Evolutionary conservation across 2,797 vertebrate species (phyloP).

Genomic region (Enoplosus armatus): DNA sequence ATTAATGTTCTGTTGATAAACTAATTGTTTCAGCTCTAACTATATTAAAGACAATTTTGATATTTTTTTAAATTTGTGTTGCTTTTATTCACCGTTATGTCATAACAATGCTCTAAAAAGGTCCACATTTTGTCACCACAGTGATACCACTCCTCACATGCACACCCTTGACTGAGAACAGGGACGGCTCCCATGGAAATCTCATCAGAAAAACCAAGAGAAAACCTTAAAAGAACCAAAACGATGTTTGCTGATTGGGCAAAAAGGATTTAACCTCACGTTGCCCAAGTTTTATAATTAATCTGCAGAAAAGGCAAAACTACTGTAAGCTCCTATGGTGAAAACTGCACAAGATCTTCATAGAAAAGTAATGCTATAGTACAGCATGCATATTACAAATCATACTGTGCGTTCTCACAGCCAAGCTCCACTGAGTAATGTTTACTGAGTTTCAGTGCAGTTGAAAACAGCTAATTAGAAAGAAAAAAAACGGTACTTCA

Average conservation of each 20-base stretch:
- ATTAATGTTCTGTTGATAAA: no score
- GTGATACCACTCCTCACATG: neutral
- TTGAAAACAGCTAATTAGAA: conserved; percentile 2
- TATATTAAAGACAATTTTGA: neutral
- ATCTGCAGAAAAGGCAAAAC: neutral
- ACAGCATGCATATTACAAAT: conserved; percentile 2
- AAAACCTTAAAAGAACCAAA: neutral
- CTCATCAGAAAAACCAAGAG: neutral
- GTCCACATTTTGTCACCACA: neutral
- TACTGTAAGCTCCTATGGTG: neutral
- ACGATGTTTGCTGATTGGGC: neutral
- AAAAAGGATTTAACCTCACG: neutral
- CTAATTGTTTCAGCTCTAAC: neutral
- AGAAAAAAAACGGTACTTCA: conserved; percentile 24
- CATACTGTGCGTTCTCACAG: neutral
- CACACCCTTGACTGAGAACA: neutral
- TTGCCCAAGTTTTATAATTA: neutral
- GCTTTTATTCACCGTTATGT: neutral
- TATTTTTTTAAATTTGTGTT: neutral
- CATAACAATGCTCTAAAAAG: neutral
- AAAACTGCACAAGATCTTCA: neutral
- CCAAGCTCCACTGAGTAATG: conserved; percentile 14
- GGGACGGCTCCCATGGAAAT: neutral
- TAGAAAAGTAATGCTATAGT: neutral
- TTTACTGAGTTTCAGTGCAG: conserved; percentile 26